A percentile compares a stretch with the other conserved stretches of the same genome.
These are phyloP conservation scores for Arrhopalites spinosus DNA, from an alignment of 2,888 invertebrate genomes.

Conservation along the genomic window DNA sequence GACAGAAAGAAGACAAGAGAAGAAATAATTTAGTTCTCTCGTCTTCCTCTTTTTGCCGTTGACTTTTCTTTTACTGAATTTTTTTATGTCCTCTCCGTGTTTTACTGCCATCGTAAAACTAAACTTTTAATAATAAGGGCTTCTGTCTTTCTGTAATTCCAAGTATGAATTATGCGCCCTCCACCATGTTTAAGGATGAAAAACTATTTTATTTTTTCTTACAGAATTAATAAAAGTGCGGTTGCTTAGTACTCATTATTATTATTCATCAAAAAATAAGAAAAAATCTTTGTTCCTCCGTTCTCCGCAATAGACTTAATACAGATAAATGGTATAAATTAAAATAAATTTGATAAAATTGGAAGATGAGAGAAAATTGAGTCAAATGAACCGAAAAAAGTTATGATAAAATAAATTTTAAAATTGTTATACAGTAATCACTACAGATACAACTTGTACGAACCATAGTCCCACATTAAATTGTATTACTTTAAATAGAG, in stretches of 20 bases:
- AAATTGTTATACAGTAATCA: slow-evolving; percentile 12
- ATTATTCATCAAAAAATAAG: background rate
- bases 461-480: too few relatives aligned
- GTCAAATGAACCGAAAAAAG: background rate
- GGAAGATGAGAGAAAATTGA: background rate
- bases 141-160: slow-evolving; percentile 18
- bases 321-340: background rate
- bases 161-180: background rate
- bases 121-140: slow-evolving; percentile 36
- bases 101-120: slow-evolving; percentile 37
- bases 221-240: background rate
- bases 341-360: too few relatives aligned
- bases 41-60: slow-evolving; percentile 8
- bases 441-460: too few relatives aligned
- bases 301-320: background rate
- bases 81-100: slow-evolving; percentile 28
- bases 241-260: background rate
- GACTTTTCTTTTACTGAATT: background rate
- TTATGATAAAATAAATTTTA: slow-evolving; percentile 6
- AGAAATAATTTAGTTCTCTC: slow-evolving; percentile 22
- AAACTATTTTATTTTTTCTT: background rate
- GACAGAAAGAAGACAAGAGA: background rate
- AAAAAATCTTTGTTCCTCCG: background rate
- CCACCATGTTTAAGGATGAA: background rate
- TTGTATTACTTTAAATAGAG: background rate